Base-by-base conservation (phyloP, 2,797 vertebrate genomes). In the Caiman crocodilus region DNA sequence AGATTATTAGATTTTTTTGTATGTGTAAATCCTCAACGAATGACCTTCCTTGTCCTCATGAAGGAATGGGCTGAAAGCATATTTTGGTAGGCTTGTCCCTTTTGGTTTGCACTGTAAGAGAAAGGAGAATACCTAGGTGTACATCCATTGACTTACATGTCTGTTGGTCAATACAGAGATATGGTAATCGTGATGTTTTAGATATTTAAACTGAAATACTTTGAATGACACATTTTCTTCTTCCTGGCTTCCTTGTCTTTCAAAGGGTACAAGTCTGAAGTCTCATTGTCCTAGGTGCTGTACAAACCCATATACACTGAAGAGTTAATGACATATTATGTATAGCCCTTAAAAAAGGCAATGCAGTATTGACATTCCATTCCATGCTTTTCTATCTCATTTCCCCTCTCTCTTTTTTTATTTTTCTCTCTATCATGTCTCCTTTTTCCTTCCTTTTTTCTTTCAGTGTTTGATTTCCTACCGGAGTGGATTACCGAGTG, bases 61-160 rank as follows among this genome's bases (percentile, higher is more conserved):
- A 4, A 16, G 30, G 2, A 56, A 79, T 80, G 63, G 93, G 61
- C 4, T 57, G 35, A 90, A 93, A 93, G 56, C 11, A 90, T 92
- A 93, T 90, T 91, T 61, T 82, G 64, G 79, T 83, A 55, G 30
- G 28, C 94, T 95, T 87, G 84, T 87, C 95, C 90, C 82, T 91
- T 93, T 94, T 92, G 87, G 88, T 28, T 76, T 90, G 67, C 74
- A 25, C 4, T 90, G 35, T 85, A 61, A 92, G 73, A 26, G 18
- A 50, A 74, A 50, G 18, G 6, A 82, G 73, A 84, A 74, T 10
- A 78, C 5, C 32, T 80, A 10, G 35, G 30, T 75, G 11, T 18
- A 80, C 35, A 73, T 67, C 16, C 65, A 10, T 77, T 26, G 78
- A 12, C 83, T 69, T 28, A 58, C 26, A 21, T 1, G 74, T 3